Evolutionary conservation across 2,888 invertebrate genomes (phyloP).

Genomic region (Odontocolon sp.): DNA sequence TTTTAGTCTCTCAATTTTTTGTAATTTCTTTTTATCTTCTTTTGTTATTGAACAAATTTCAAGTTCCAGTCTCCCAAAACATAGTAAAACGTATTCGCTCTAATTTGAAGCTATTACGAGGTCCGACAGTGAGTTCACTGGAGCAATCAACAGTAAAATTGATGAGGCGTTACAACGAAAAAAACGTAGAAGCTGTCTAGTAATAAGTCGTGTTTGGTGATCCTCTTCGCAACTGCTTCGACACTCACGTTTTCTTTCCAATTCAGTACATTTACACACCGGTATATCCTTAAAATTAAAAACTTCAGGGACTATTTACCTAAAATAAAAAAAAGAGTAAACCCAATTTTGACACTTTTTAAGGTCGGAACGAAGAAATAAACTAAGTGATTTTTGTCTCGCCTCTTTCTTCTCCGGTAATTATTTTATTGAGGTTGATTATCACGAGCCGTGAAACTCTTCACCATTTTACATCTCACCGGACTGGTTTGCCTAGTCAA

Average conservation of each 20-base stretch:
- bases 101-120: conserved; percentile 19
- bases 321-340: too few relatives aligned
- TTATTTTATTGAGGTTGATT: conserved; percentile 50
- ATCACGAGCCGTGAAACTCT: conserved; percentile 23
- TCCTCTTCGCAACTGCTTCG: conserved; percentile 24
- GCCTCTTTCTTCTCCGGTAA: conserved; percentile 7
- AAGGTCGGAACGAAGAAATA: too few relatives aligned
- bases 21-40: too few relatives aligned
- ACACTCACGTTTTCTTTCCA: conserved; percentile 23
- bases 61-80: conserved; percentile 5
- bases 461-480: conserved; percentile 32
- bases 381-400: neutral
- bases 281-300: too few relatives aligned
- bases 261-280: neutral
- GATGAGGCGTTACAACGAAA: neutral
- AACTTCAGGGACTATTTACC: neutral
- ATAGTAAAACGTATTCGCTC: neutral
- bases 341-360: too few relatives aligned
- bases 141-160: conserved; percentile 13
- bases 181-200: conserved; percentile 15
- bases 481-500: conserved; percentile 31
- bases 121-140: conserved; percentile 15
- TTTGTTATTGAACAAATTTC: neutral
- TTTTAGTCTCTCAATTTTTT: too few relatives aligned
- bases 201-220: conserved; percentile 39